A percentile compares a stretch with the other conserved stretches of the same genome.
phyloP scores from a whole-genome alignment of 2,113 vertebrate species.

The Loxodonta africana region DNA sequence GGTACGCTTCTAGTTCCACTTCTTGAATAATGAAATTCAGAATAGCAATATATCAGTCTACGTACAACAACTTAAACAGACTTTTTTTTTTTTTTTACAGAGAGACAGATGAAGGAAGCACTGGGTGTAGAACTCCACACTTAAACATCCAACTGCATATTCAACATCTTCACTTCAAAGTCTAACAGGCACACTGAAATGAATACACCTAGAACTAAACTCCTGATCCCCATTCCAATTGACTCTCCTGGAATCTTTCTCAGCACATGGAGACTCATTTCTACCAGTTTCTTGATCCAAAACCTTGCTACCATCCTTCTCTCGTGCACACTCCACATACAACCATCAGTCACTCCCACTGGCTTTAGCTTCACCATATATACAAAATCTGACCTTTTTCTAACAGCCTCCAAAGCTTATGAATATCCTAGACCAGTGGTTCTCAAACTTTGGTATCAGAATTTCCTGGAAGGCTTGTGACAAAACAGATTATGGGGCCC shows the following conservation, averaged over 20 bases:
- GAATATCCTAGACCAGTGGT: neutral
- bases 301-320: neutral
- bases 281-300: neutral
- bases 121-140: neutral
- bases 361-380: neutral
- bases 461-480: neutral
- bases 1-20: neutral
- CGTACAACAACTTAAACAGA: slow-evolving; percentile 7
- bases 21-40: slow-evolving; percentile 52
- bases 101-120: neutral
- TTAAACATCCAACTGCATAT: neutral
- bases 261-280: neutral
- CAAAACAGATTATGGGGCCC: neutral
- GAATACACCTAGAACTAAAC: neutral
- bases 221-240: neutral
- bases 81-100: neutral
- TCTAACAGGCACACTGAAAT: neutral
- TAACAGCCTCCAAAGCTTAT: neutral
- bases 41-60: neutral
- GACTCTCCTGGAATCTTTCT: neutral
- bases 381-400: neutral
- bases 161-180: neutral
- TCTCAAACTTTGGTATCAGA: neutral
- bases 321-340: neutral
- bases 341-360: neutral